phyloP scores from a whole-genome alignment of 2,113 vertebrate genomes.

The Crypturellus undulatus region DNA sequence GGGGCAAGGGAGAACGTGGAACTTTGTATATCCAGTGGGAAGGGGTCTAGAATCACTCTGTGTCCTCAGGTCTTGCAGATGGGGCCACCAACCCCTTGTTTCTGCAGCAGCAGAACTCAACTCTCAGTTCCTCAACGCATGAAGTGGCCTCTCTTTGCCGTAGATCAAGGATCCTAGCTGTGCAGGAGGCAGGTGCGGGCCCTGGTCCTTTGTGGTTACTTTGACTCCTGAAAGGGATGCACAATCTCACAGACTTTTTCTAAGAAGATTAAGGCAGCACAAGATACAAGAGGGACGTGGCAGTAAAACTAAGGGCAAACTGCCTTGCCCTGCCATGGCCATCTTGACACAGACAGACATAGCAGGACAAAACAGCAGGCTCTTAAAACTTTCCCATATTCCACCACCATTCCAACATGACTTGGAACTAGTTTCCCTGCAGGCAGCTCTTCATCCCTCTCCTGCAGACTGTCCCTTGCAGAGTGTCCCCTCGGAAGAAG shows the following conservation, averaged over 20 bases:
- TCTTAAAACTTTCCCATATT: background rate
- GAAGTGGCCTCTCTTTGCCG: background rate
- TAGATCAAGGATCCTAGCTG: background rate
- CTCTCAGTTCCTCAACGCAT: background rate
- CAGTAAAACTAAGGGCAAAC: background rate
- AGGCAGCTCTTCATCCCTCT: background rate
- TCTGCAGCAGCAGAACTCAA: background rate
- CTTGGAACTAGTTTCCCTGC: background rate
- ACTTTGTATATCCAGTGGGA: background rate
- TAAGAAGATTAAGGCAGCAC: background rate
- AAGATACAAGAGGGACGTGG: background rate
- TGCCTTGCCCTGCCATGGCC: background rate
- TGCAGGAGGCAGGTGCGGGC: rapidly evolving
- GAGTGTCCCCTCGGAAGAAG: background rate
- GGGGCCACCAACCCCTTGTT: background rate
- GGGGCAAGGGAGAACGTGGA: background rate
- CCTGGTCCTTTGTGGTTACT: background rate
- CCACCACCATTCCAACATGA: background rate
- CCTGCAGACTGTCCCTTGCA: background rate
- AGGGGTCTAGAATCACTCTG: background rate
- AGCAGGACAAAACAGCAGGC: background rate
- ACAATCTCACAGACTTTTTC: background rate
- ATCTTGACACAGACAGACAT: background rate
- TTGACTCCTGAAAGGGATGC: background rate
- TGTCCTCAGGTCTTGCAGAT: background rate